These are phyloP conservation scores for Cotesia vestalis DNA, from an alignment of 1,140 invertebrate genomes.

Conservation along the genomic window DNA sequence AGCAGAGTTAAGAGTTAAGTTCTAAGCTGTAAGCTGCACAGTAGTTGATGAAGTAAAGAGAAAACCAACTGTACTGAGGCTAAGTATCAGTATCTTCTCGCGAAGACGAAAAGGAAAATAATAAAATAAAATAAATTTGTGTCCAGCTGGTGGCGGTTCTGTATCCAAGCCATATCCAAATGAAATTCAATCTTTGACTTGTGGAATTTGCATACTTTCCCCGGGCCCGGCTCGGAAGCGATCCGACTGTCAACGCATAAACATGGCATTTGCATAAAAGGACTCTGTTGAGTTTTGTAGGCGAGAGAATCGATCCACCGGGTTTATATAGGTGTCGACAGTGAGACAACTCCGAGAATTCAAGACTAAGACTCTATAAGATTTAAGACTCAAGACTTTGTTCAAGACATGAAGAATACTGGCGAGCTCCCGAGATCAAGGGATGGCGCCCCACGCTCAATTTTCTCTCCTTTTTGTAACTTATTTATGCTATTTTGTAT, in stretches of 20 bases:
- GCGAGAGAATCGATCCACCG: constrained; percentile 47
- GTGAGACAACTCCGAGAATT: not conserved
- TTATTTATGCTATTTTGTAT: not conserved
- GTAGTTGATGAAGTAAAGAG: too few relatives aligned
- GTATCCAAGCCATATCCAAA: constrained; percentile 20
- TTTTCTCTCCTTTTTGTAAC: too few relatives aligned
- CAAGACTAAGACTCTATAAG: not conserved
- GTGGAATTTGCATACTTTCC: constrained; percentile 59
- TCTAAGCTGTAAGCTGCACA: not conserved
- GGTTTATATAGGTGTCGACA: constrained; percentile 30
- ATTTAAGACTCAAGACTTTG: constrained; percentile 2
- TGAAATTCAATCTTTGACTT: constrained; percentile 62
- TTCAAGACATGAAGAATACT: not conserved
- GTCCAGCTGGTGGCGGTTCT: constrained; percentile 1
- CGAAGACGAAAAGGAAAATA: constrained; percentile 14
- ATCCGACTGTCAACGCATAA: constrained; percentile 61
- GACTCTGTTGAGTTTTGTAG: constrained; percentile 39
- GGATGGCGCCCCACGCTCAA: not conserved
- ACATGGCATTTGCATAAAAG: constrained; percentile 61
- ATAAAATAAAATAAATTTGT: not conserved
- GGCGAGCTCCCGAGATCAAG: not conserved
- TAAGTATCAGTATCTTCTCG: too few relatives aligned
- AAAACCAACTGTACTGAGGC: too few relatives aligned
- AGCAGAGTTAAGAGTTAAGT: not conserved
- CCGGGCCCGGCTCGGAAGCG: constrained; percentile 50